These are phyloP conservation scores for Apodemus sylvaticus DNA, from an alignment of 2,113 vertebrate species.

Conservation along the genomic window DNA sequence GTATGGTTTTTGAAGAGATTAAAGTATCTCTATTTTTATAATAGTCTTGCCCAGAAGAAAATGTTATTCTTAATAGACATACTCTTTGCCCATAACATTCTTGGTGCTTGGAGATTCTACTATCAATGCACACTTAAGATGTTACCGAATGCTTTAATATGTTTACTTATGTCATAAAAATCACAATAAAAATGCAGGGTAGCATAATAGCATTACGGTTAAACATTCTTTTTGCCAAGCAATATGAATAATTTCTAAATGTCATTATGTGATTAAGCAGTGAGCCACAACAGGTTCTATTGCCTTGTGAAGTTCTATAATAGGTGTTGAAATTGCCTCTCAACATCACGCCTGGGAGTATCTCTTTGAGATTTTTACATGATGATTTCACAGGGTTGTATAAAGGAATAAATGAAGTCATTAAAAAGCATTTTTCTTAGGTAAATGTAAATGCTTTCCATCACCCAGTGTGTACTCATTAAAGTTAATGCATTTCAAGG, in stretches of 20 bases:
- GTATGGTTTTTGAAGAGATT: conserved; percentile 59
- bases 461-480: conserved; percentile 76
- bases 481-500: conserved; percentile 79
- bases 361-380: conserved; percentile 79
- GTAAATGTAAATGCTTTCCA: conserved; percentile 80
- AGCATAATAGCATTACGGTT: conserved; percentile 63
- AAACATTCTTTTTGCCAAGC: conserved; percentile 73
- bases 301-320: conserved; percentile 72
- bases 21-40: conserved; percentile 69
- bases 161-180: conserved; percentile 81
- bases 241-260: conserved; percentile 79
- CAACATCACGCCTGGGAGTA: conserved; percentile 73
- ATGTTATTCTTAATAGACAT: conserved; percentile 66
- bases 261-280: conserved; percentile 80
- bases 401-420: conserved; percentile 82
- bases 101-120: conserved; percentile 69
- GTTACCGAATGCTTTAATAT: conserved; percentile 69
- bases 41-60: conserved; percentile 63
- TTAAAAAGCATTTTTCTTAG: conserved; percentile 81
- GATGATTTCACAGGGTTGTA: conserved; percentile 76
- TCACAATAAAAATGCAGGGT: conserved; percentile 78
- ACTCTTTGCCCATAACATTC: conserved; percentile 45
- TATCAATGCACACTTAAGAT: conserved; percentile 60
- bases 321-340: conserved; percentile 80
- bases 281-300: conserved; percentile 79